Evolutionary conservation across 2,888 invertebrate genomes (phyloP).

Genomic region (Kuschelorhynchus macadamiae): DNA sequence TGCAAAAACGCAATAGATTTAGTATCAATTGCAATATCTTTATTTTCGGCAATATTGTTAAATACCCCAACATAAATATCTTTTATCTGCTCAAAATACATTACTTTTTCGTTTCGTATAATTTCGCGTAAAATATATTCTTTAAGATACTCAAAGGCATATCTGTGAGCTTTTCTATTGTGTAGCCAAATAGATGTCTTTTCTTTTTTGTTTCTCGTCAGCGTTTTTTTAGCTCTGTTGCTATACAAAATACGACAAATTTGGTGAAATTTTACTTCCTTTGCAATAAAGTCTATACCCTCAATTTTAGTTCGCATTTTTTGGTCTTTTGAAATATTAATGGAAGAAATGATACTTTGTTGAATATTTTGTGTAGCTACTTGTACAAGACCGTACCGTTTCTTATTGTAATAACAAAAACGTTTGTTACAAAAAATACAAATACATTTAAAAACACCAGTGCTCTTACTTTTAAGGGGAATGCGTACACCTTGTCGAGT

Average conservation of each 20-base stretch:
- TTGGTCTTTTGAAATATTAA: background rate
- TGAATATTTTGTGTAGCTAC: background rate
- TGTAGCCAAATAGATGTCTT: background rate
- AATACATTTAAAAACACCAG: background rate
- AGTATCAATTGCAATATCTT: background rate
- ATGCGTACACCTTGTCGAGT: background rate
- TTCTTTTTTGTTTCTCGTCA: background rate
- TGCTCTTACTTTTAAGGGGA: background rate
- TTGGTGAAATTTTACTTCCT: background rate
- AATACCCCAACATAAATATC: background rate
- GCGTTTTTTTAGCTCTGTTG: background rate
- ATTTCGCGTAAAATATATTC: too few species aligned
- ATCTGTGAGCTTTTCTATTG: background rate
- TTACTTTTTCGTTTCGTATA: background rate
- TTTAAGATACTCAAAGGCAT: background rate
- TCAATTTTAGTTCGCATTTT: background rate
- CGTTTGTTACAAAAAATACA: background rate
- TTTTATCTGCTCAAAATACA: too few species aligned
- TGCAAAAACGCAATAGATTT: background rate
- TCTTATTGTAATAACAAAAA: background rate
- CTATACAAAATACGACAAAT: background rate
- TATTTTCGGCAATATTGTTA: background rate
- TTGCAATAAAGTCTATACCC: background rate
- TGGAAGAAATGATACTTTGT: background rate
- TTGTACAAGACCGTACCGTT: too few species aligned